phyloP scores from a whole-genome alignment of 2,113 vertebrate species.

The Sprattus sprattus region DNA sequence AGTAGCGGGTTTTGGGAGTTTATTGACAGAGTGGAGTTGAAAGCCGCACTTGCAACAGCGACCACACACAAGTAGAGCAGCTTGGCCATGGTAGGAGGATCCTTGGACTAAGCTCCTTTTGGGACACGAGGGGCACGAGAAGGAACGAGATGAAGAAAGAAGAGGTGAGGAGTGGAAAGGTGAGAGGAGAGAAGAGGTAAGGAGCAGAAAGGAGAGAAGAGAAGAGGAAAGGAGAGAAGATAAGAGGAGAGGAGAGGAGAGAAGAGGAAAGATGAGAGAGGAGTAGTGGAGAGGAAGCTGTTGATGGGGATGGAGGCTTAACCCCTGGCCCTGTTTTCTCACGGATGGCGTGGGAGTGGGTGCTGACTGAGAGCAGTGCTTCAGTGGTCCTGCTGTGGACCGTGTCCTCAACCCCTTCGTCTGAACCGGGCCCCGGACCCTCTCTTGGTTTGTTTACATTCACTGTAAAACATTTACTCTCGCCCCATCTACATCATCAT shows the following conservation, averaged over 20 bases:
- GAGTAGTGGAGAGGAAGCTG: not conserved
- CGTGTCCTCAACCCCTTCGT: not conserved
- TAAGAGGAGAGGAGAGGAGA: conserved; percentile 13
- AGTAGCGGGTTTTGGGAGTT: conserved; percentile 62
- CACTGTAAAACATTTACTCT: not conserved
- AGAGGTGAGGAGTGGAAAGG: not conserved
- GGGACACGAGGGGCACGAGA: conserved; percentile 22
- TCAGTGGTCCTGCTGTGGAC: conserved; percentile 22
- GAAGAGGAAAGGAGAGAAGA: not conserved
- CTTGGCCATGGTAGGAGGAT: conserved; percentile 34
- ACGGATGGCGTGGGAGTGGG: conserved; percentile 29
- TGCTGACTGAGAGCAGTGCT: conserved; percentile 45
- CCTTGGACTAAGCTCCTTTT: not conserved
- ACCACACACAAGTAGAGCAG: conserved; percentile 59
- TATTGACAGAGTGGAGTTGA: conserved; percentile 60
- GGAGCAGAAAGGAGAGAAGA: not conserved
- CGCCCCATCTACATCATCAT: not conserved
- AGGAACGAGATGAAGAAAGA: not conserved
- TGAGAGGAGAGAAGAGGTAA: too few species aligned
- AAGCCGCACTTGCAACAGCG: conserved; percentile 53
- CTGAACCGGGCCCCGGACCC: not conserved
- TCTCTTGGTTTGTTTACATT: conserved; percentile 14
- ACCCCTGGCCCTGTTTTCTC: conserved; percentile 49
- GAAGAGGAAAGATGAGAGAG: not conserved
- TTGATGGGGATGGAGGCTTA: not conserved